These are phyloP conservation scores for Cepphus grylle DNA, from an alignment of 2,113 vertebrate species.

Conservation along the genomic window DNA sequence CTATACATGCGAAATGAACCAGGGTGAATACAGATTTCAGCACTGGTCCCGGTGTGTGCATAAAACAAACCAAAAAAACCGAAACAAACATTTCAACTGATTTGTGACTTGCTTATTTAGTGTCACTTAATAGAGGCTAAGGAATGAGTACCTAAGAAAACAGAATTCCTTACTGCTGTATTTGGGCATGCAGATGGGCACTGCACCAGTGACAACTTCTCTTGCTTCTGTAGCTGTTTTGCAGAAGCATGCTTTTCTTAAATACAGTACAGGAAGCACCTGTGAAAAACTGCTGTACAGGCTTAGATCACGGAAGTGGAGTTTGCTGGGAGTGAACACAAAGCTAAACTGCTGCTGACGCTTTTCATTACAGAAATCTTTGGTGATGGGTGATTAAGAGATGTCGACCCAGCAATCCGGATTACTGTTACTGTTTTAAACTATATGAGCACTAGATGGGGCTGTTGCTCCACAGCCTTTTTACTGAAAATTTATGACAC, in stretches of 20 bases:
- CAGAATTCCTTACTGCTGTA: neutral
- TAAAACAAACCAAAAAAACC: neutral
- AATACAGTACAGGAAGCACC: neutral
- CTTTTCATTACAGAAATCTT: neutral
- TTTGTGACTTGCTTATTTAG: neutral
- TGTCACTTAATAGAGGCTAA: neutral
- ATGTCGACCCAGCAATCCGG: neutral
- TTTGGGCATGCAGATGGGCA: neutral
- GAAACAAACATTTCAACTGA: neutral
- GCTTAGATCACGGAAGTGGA: no score
- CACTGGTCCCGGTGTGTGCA: neutral
- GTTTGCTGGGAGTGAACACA: neutral
- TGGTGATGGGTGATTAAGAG: neutral
- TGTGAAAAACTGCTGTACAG: neutral
- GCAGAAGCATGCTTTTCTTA: neutral
- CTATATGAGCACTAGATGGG: neutral
- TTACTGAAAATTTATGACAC: rapidly evolving
- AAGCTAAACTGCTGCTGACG: neutral
- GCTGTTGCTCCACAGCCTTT: neutral
- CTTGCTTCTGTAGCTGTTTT: neutral
- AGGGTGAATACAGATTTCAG: neutral
- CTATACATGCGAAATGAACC: neutral
- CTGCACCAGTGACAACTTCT: neutral
- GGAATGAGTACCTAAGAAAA: neutral
- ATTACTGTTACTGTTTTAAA: neutral